A percentile compares a stretch with the other conserved stretches of the same genome.
Evolutionary conservation across 30 jellyfish, hydroid and myxozoan genomes (phyloP).

Genomic region (Mastigias papua): DNA sequence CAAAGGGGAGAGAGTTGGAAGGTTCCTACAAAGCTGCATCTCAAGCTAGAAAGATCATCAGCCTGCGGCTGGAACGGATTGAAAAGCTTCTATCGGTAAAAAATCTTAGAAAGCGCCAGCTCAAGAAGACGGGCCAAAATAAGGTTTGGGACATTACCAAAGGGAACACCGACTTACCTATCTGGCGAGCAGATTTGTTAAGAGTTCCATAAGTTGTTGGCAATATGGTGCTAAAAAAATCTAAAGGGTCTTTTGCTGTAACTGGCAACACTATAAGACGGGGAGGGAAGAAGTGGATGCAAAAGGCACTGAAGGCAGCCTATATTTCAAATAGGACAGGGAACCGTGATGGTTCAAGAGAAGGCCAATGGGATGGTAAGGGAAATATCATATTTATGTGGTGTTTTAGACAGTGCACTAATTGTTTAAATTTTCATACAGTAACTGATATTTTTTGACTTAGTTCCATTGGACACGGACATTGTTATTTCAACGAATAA

Average conservation of each 20-base stretch:
- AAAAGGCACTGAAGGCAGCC: conserved; percentile 9
- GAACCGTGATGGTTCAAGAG: neutral
- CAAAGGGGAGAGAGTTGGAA: neutral
- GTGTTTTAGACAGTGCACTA: too few species aligned
- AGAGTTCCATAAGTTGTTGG: neutral
- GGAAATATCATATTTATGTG: too few species aligned
- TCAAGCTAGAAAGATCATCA: neutral
- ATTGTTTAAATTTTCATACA: too few species aligned
- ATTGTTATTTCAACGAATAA: too few species aligned
- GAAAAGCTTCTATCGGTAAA: neutral
- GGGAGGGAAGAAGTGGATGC: neutral
- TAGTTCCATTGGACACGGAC: too few species aligned
- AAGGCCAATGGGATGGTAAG: conserved; percentile 1
- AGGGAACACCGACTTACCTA: too few species aligned
- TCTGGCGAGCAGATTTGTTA: too few species aligned
- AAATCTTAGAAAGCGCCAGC: neutral
- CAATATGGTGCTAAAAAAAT: conserved; percentile 27
- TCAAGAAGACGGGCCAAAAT: too few species aligned
- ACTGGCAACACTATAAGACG: conserved; percentile 25
- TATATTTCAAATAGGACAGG: neutral
- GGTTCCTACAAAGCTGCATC: neutral
- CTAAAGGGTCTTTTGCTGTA: conserved; percentile 9
- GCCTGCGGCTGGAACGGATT: neutral
- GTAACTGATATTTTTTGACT: too few species aligned
- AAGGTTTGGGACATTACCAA: too few species aligned